A percentile compares a stretch with the other conserved stretches of the same genome.
Evolutionary conservation across 2,888 invertebrate genomes (phyloP).

Genomic region (Pyrrhia umbra): DNA sequence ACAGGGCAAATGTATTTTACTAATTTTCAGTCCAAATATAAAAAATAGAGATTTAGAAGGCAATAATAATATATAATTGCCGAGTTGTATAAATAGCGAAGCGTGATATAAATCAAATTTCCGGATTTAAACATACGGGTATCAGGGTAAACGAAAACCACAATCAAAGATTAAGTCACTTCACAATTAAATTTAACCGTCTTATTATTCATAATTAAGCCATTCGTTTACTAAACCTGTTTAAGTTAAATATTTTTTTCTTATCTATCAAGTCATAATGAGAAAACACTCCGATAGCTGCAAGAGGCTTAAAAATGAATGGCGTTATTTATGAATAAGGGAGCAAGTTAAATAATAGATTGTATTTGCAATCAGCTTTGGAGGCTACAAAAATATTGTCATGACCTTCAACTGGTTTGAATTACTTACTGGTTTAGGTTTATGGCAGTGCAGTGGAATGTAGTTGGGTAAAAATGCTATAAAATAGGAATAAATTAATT

Average conservation of each 20-base stretch:
- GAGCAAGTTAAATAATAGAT: too few species aligned
- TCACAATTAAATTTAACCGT: too few species aligned
- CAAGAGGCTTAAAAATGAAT: too few species aligned
- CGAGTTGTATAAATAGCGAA: constrained; percentile 3
- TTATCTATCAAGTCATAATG: too few species aligned
- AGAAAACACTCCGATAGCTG: too few species aligned
- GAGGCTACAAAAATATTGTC: not conserved
- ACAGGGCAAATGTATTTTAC: constrained; percentile 61
- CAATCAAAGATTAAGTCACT: too few species aligned
- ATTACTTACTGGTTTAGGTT: constrained; percentile 9
- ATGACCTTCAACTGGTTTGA: too few species aligned
- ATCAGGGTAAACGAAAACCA: too few species aligned
- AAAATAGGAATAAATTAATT: not conserved
- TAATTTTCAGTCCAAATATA: constrained; percentile 49
- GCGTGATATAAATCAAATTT: constrained; percentile 11
- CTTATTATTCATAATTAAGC: too few species aligned
- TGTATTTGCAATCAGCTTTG: constrained; percentile 12
- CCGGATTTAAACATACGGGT: not conserved
- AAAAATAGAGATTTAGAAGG: constrained; percentile 45
- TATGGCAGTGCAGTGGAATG: constrained; percentile 55
- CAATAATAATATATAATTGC: constrained; percentile 20
- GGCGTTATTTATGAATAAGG: too few species aligned
- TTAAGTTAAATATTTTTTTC: too few species aligned
- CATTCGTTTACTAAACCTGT: too few species aligned
- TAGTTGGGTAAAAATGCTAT: constrained; percentile 37